Evolutionary conservation across 2,113 vertebrate species (phyloP).

Genomic region (Suncus etruscus): DNA sequence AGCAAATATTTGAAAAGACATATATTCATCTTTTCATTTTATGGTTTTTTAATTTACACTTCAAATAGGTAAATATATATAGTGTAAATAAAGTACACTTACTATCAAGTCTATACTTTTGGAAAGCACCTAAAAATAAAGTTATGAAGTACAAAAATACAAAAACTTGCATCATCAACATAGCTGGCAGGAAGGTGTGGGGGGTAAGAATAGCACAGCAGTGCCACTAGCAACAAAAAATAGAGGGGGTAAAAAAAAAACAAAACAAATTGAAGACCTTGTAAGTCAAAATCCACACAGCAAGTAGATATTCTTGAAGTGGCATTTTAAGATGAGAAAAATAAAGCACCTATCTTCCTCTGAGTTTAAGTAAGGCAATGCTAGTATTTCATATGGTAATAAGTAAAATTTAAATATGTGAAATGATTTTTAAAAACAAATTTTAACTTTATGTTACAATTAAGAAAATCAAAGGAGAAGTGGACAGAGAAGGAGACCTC

Average conservation of each 20-base stretch:
- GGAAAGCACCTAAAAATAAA: neutral
- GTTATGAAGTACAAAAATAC: neutral
- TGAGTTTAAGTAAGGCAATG: slow-evolving; percentile 9
- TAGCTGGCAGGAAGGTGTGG: no score
- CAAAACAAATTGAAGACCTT: neutral
- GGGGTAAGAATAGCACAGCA: neutral
- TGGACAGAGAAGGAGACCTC: slow-evolving; percentile 49
- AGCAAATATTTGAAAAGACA: slow-evolving; percentile 46
- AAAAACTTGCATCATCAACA: neutral
- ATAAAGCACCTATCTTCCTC: slow-evolving; percentile 11
- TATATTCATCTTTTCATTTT: neutral
- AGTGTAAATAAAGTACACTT: slow-evolving; percentile 26
- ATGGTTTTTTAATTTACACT: slow-evolving; percentile 35
- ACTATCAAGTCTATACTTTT: neutral
- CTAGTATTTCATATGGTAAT: slow-evolving; percentile 62
- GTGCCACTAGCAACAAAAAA: neutral
- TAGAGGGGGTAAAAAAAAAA: no score
- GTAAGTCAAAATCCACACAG: neutral
- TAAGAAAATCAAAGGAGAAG: slow-evolving; percentile 50
- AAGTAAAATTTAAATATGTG: slow-evolving; percentile 39
- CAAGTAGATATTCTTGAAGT: neutral
- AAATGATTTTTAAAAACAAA: neutral
- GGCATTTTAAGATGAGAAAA: slow-evolving; percentile 1
- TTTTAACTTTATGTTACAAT: slow-evolving; percentile 47
- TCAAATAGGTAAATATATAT: slow-evolving; percentile 1